These are phyloP conservation scores for Leptestheria dahalacensis DNA, from an alignment of 1,140 invertebrate species.

Conservation along the genomic window DNA sequence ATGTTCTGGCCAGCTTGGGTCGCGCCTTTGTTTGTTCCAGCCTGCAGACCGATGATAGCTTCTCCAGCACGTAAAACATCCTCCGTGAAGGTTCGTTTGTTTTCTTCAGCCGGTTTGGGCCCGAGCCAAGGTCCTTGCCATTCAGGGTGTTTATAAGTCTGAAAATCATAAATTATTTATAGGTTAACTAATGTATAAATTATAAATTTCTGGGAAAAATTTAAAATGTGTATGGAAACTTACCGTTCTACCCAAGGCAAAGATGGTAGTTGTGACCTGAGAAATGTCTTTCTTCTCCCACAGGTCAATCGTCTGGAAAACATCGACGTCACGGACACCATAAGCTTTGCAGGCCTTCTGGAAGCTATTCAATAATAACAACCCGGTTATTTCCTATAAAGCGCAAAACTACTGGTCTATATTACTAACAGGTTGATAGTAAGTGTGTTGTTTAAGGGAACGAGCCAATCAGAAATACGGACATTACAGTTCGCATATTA, in stretches of 20 bases:
- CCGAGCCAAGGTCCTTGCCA: conserved; percentile 77
- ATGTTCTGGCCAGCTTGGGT: conserved; percentile 83
- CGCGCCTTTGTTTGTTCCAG: conserved; percentile 89
- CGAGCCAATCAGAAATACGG: too few relatives aligned
- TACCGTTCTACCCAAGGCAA: conserved; percentile 79
- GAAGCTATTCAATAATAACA: conserved; percentile 44
- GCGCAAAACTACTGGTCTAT: too few relatives aligned
- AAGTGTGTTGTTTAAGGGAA: too few relatives aligned
- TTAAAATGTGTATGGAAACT: conserved; percentile 25
- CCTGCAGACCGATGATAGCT: conserved; percentile 80
- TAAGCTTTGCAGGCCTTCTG: conserved; percentile 73
- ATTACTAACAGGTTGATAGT: too few relatives aligned
- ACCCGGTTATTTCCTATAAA: too few relatives aligned
- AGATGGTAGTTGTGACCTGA: conserved; percentile 82
- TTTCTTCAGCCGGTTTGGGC: conserved; percentile 77
- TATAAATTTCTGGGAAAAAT: conserved; percentile 1
- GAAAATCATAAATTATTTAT: conserved; percentile 11
- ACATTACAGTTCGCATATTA: too few relatives aligned
- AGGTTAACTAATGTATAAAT: not conserved
- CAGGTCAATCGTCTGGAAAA: conserved; percentile 91
- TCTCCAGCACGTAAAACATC: conserved; percentile 81
- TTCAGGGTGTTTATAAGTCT: conserved; percentile 79
- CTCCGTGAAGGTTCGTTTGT: conserved; percentile 79
- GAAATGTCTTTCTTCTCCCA: conserved; percentile 90
- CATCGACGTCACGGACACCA: conserved; percentile 79